These are phyloP conservation scores for Zonitis immaculata DNA, from an alignment of 2,888 invertebrate species.

Conservation along the genomic window DNA sequence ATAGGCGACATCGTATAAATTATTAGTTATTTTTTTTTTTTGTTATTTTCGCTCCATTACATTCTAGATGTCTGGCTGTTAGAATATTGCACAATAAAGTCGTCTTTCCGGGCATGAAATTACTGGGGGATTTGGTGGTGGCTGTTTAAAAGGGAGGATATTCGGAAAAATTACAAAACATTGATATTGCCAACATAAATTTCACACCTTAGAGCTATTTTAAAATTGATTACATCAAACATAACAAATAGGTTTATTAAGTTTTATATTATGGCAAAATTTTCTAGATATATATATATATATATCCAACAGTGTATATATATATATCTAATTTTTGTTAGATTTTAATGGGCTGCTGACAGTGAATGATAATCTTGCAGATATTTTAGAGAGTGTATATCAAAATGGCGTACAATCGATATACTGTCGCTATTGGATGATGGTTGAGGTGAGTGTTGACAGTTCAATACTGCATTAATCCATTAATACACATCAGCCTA, in stretches of 20 bases:
- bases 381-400: constrained; percentile 34
- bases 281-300: no score
- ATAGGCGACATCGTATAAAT: constrained; percentile 33
- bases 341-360: constrained; percentile 29
- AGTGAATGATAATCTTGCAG: constrained; percentile 31
- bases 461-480: constrained; percentile 49
- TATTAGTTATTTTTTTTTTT: constrained; percentile 26
- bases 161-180: constrained; percentile 33
- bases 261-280: not conserved
- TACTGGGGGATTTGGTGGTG: constrained; percentile 36
- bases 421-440: constrained; percentile 44
- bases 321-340: constrained; percentile 1
- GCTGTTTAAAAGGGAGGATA: constrained; percentile 35
- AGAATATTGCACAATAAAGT: constrained; percentile 37
- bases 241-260: not conserved
- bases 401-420: constrained; percentile 42
- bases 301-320: not conserved
- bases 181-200: constrained; percentile 21
- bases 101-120: constrained; percentile 32
- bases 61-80: constrained; percentile 26
- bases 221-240: not conserved
- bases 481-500: constrained; percentile 48
- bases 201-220: not conserved
- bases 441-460: constrained; percentile 46
- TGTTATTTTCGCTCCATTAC: constrained; percentile 29